Percentiles rank a stretch among this genome's conserved stretches.
These are phyloP conservation scores for Chondrilla cf. caribensis DNA, from an alignment of 37 sponge, comb jelly and placozoan genomes.

Conservation along the genomic window DNA sequence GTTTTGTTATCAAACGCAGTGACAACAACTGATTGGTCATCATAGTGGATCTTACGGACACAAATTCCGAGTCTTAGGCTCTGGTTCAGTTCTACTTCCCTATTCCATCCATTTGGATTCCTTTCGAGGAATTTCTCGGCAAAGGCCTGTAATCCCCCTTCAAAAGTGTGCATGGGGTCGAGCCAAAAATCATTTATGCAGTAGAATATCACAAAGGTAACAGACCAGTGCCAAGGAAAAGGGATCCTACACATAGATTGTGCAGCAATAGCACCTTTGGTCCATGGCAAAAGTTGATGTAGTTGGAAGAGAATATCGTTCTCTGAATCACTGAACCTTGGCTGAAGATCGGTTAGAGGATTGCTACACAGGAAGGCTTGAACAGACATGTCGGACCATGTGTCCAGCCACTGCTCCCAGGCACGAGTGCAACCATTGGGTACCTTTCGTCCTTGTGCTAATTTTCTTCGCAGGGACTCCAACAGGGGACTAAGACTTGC, in stretches of 20 bases:
- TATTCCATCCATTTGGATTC: not conserved
- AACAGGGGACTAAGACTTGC: not conserved
- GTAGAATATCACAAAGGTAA: slow-evolving; percentile 28
- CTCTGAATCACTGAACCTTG: not conserved
- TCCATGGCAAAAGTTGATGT: slow-evolving; percentile 50
- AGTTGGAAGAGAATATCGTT: not conserved
- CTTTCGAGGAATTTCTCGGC: slow-evolving; percentile 33
- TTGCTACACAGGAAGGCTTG: slow-evolving; percentile 25
- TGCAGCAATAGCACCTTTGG: slow-evolving; percentile 44
- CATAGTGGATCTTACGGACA: not conserved
- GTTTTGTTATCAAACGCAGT: slow-evolving; percentile 2
- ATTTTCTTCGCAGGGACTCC: not conserved
- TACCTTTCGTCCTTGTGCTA: not conserved
- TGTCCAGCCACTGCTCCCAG: slow-evolving; percentile 30
- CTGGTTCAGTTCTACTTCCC: not conserved
- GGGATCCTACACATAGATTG: slow-evolving; percentile 25
- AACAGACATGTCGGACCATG: slow-evolving; percentile 31
- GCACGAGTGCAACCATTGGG: not conserved
- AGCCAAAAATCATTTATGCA: slow-evolving; percentile 45
- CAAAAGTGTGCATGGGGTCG: slow-evolving; percentile 40
- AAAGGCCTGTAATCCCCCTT: slow-evolving; percentile 39
- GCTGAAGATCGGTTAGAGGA: not conserved
- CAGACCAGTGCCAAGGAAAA: slow-evolving; percentile 9
- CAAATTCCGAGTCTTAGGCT: slow-evolving; percentile 3
- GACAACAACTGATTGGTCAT: not conserved